Conservation (phyloP, 2,797 vertebrate species). For the Xenopus petersii region DNA sequence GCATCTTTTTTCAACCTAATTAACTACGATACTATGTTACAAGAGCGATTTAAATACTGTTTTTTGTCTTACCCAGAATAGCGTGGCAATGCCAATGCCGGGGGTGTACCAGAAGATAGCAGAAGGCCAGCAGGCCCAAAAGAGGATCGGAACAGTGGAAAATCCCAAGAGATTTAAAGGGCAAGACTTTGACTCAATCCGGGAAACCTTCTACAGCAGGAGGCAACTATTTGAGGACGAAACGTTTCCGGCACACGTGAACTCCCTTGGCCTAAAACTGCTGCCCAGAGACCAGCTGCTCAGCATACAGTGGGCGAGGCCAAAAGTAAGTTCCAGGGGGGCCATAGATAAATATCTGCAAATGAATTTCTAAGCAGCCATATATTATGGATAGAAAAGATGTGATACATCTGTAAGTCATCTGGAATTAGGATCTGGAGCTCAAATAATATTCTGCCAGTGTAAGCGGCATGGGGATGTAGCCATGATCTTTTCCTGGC, state of each 20-base stretch:
- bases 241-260: conserved; percentile 18
- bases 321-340: conserved; percentile 7
- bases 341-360: too few species aligned
- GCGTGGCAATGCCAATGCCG: conserved; percentile 20
- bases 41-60: neutral
- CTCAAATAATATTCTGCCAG: too few species aligned
- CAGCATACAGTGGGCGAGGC: conserved; percentile 25
- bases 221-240: conserved; percentile 37
- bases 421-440: too few species aligned
- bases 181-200: conserved; percentile 26
- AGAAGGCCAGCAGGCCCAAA: conserved; percentile 25
- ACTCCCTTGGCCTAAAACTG: conserved; percentile 18
- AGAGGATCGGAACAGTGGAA: conserved; percentile 33
- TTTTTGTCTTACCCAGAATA: neutral
- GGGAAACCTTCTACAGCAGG: conserved; percentile 16
- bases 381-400: too few species aligned
- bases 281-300: conserved; percentile 24
- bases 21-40: too few species aligned
- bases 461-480: too few species aligned
- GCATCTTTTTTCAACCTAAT: too few species aligned
- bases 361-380: too few species aligned
- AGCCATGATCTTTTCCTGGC: too few species aligned
- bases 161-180: conserved; percentile 65
- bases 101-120: conserved; percentile 35
- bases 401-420: too few species aligned